Evolutionary conservation across 2,113 vertebrate species (phyloP).

Genomic region (Perca fluviatilis): DNA sequence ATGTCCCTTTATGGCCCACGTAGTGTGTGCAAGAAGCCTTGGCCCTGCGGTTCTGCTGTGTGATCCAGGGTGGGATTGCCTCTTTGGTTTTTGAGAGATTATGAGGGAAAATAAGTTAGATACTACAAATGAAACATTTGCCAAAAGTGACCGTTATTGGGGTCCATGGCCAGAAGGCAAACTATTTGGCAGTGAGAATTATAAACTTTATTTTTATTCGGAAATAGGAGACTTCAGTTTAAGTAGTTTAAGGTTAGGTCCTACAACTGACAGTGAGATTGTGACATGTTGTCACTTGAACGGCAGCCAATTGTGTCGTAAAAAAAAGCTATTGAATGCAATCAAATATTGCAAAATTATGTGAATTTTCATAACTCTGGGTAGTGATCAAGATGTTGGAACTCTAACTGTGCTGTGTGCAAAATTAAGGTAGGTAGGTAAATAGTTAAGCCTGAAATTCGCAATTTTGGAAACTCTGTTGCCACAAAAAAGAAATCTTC

Average conservation of each 20-base stretch:
- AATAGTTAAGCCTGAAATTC: neutral
- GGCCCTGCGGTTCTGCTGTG: conserved; percentile 61
- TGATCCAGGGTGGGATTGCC: conserved; percentile 66
- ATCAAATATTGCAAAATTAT: neutral
- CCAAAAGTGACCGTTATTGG: conserved; percentile 2
- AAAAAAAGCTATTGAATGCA: neutral
- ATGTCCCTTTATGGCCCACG: conserved; percentile 19
- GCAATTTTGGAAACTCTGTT: neutral
- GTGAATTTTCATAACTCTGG: neutral
- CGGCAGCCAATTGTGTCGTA: neutral
- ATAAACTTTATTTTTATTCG: neutral
- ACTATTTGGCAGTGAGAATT: conserved; percentile 11
- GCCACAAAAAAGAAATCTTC: neutral
- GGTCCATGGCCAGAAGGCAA: neutral
- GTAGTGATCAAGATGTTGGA: neutral
- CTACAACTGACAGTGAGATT: neutral
- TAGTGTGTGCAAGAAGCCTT: conserved; percentile 38
- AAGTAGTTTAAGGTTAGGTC: neutral
- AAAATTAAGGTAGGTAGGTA: neutral
- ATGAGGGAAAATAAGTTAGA: conserved; percentile 20
- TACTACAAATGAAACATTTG: conserved; percentile 4
- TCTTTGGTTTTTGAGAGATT: conserved; percentile 63
- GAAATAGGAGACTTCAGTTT: neutral
- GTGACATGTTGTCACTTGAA: neutral
- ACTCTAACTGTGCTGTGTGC: neutral